These are phyloP conservation scores for Portevinia maculata DNA, from an alignment of 2,888 invertebrate species.

Conservation along the genomic window DNA sequence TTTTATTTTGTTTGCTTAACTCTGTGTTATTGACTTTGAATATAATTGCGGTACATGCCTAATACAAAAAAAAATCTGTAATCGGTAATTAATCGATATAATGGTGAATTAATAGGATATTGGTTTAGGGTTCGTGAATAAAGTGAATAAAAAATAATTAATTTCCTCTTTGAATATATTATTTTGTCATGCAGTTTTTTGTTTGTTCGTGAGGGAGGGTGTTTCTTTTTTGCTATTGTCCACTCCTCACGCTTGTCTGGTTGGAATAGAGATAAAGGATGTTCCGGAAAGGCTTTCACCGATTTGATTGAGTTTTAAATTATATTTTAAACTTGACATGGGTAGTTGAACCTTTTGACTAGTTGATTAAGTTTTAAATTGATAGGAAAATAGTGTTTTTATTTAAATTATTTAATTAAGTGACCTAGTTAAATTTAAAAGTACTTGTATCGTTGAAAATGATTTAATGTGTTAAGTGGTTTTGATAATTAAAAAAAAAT, in stretches of 20 bases:
- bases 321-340: conserved; percentile 40
- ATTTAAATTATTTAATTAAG: not conserved
- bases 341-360: conserved; percentile 55
- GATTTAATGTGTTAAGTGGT: not conserved
- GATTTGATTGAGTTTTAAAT: no score
- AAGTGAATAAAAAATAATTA: conserved; percentile 52
- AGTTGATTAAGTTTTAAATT: conserved; percentile 37
- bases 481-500: not conserved
- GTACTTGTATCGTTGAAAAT: no score
- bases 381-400: not conserved
- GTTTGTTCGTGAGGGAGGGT: no score
- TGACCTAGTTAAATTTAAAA: no score
- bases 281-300: no score
- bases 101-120: conserved; percentile 64
- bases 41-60: no score
- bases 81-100: conserved; percentile 16
- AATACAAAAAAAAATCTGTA: not conserved
- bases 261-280: no score
- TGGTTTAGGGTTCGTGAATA: conserved; percentile 55
- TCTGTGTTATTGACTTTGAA: no score
- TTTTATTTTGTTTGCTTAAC: no score
- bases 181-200: no score
- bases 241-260: no score
- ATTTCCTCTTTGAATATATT: conserved; percentile 50
- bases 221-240: not conserved